A percentile compares a stretch with the other conserved stretches of the same genome.
These are phyloP conservation scores for Sinella curviseta DNA, from an alignment of 1,140 invertebrate genomes.

Conservation along the genomic window DNA sequence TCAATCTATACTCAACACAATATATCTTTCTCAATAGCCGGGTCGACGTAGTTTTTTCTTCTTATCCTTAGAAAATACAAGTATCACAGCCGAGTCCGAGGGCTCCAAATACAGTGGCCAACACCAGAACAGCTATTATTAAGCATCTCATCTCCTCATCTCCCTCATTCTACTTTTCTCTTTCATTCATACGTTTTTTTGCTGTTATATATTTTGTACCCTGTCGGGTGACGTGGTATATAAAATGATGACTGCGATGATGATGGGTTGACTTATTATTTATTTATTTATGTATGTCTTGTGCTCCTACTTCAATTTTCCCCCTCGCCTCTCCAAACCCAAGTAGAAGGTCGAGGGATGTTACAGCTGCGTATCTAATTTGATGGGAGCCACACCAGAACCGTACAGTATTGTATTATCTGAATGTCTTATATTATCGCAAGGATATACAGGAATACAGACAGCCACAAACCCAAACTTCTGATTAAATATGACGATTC, in stretches of 20 bases:
- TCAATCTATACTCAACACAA: too few relatives aligned
- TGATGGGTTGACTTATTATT: constrained; percentile 9
- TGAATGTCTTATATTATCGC: background rate
- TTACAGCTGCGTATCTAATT: constrained; percentile 10
- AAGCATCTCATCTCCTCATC: background rate
- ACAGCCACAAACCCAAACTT: background rate
- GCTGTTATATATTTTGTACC: background rate
- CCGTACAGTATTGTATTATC: background rate
- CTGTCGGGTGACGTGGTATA: background rate
- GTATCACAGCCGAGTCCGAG: background rate
- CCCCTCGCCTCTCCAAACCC: background rate
- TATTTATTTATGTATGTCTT: constrained; percentile 7
- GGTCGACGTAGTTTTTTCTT: too few relatives aligned
- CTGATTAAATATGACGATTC: constrained; percentile 5
- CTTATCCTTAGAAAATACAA: background rate
- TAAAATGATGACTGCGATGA: background rate
- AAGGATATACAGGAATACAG: background rate
- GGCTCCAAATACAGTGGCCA: too few relatives aligned
- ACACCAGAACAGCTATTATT: background rate
- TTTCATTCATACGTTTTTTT: background rate
- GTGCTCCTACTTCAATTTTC: background rate
- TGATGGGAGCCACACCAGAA: background rate
- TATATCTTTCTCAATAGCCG: too few relatives aligned
- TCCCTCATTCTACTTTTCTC: background rate
- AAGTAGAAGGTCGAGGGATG: background rate